Conservation (phyloP, 1,140 invertebrate genomes). For the Trinorchestia longiramus region DNA sequence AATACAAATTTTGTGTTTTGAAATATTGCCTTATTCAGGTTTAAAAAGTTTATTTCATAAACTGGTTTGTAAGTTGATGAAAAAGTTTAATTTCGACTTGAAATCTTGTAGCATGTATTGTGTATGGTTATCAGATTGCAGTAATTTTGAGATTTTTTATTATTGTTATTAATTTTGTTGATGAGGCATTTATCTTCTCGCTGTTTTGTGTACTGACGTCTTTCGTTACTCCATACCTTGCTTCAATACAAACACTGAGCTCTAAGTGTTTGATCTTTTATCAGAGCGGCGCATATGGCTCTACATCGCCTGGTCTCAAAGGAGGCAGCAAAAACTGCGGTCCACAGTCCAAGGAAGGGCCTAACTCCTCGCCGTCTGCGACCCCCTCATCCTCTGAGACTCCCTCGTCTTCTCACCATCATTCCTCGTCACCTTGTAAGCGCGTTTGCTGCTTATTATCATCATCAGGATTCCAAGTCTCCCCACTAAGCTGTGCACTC, state of each 20-base stretch:
- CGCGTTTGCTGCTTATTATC: neutral
- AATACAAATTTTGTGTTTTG: neutral
- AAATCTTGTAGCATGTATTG: too few relatives aligned
- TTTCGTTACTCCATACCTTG: neutral
- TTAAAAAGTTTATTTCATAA: neutral
- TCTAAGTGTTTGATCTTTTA: neutral
- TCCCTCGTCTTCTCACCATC: neutral
- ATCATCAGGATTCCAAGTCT: neutral
- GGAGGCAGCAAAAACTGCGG: neutral
- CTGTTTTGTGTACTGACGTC: neutral
- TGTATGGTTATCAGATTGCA: too few relatives aligned
- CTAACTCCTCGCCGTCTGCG: neutral
- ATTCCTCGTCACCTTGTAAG: neutral
- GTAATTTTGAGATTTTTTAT: too few relatives aligned
- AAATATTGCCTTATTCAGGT: neutral
- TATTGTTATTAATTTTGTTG: too few relatives aligned
- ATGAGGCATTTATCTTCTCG: neutral
- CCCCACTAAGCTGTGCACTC: neutral
- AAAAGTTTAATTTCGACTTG: neutral
- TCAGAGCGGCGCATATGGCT: neutral
- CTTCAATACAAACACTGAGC: too few relatives aligned
- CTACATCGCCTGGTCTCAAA: neutral
- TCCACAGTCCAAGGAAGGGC: neutral
- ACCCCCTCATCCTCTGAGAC: neutral
- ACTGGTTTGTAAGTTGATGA: neutral